phyloP scores from a whole-genome alignment of 2,888 invertebrate genomes.

The Chirona hameri region DNA sequence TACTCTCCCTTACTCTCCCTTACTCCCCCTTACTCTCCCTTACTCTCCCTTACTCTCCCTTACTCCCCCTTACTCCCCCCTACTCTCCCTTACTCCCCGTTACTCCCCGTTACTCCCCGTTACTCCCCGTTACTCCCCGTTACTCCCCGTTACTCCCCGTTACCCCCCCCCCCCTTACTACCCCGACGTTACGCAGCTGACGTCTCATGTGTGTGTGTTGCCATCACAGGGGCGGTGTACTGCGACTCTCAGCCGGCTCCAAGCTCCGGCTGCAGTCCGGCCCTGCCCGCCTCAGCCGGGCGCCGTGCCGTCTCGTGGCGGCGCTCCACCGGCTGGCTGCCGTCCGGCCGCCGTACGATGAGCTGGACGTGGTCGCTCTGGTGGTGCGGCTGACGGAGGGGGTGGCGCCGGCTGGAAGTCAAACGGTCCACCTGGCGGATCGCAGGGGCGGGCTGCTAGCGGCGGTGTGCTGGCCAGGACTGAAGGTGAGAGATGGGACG shows the following conservation, averaged over 20 bases:
- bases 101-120: too few species aligned
- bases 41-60: too few species aligned
- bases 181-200: not conserved
- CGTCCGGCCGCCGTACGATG: conserved; percentile 54
- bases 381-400: conserved; percentile 49
- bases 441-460: conserved; percentile 53
- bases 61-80: too few species aligned
- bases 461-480: conserved; percentile 57
- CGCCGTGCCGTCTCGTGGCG: not conserved
- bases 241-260: conserved; percentile 56
- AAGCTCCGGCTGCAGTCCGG: conserved; percentile 40
- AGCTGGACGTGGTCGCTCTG: conserved; percentile 70
- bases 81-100: too few species aligned
- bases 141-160: too few species aligned
- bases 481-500: conserved; percentile 44
- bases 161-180: conserved; percentile 38
- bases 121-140: too few species aligned
- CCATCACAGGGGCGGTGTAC: conserved; percentile 51
- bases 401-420: conserved; percentile 50
- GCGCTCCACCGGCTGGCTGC: not conserved
- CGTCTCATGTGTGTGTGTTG: not conserved
- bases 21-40: too few species aligned
- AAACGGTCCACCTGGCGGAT: conserved; percentile 61
- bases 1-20: too few species aligned
- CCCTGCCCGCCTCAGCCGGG: too few species aligned